Base-by-base conservation (phyloP, 2,888 invertebrate genomes). In the Volucella inflata region DNA sequence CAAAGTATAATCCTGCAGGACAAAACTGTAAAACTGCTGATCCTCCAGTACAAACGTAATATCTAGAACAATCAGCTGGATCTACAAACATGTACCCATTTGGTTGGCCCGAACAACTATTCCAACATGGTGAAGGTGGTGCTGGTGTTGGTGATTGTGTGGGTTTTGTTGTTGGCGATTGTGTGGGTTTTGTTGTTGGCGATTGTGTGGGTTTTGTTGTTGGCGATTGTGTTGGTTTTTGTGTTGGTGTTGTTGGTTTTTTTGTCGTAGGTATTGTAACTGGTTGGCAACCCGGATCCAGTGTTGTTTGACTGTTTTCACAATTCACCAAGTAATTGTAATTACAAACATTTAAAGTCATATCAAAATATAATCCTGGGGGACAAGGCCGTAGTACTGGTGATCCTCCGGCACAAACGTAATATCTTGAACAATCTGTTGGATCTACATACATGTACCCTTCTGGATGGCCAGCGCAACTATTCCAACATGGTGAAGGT, bases 381-480 rank as follows among this genome's bases (percentile, higher is more conserved):
- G 65, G 12, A 16, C 65, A 65, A 2, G 12, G 10, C 6, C 30
- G 46, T 1, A 10, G 14, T 36, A 12, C 16, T 30, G 11, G 14
- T 2, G 14, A 11, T 17, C 71, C 71, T 0, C 14, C 14, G 0
- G 71, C n/a, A 12, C 71, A 71, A 17, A 71, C 16, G 16, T 11
- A 59, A 38, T 44, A 71, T 4, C n/a, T 71, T 2, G 21, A 6
- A 4, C 71, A 71, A 48, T 71, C 71, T 3, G 2, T 17, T 2
- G 48, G 59, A 50, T 71, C 59, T 0, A 30, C 10, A 12, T 30
- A 62, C 62, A 62, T 62, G 6, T 62, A 14, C 8, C 68, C 68
- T 0, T 68, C 14, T 1, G 8, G 4, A 1, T n/a, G 14, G 2
- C 55, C 68, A 1, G 8, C 30, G 4, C 68, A 68, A 9, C 14